phyloP scores from a whole-genome alignment of 2,888 invertebrate species.

The Apeira syringaria region DNA sequence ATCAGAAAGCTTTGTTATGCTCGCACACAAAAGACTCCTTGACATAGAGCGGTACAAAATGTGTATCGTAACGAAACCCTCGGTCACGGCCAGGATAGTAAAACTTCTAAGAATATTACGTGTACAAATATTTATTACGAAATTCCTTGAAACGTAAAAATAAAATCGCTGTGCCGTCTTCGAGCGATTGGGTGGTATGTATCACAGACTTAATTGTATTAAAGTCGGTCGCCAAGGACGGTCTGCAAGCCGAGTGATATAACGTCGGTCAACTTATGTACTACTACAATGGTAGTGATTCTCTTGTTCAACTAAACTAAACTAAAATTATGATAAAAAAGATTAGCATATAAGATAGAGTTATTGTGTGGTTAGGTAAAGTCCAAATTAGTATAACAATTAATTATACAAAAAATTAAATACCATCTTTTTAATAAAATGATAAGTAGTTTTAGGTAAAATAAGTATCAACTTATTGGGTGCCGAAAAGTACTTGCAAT shows the following conservation, averaged over 20 bases:
- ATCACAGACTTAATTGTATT: constrained; percentile 9
- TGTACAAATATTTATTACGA: constrained; percentile 4
- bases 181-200: constrained; percentile 3
- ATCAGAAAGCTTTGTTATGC: constrained; percentile 1
- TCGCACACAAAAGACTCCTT: constrained; percentile 1
- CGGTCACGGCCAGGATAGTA: constrained; percentile 14
- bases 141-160: constrained; percentile 5
- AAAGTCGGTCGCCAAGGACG: constrained; percentile 32
- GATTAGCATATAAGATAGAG: too few relatives aligned
- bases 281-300: too few relatives aligned
- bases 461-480: too few relatives aligned
- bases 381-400: too few relatives aligned
- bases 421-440: too few relatives aligned
- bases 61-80: constrained; percentile 14
- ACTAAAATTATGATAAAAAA: too few relatives aligned
- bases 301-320: too few relatives aligned
- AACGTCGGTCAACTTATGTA: constrained; percentile 11
- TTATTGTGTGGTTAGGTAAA: too few relatives aligned
- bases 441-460: too few relatives aligned
- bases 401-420: too few relatives aligned
- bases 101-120: constrained; percentile 12
- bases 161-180: constrained; percentile 4
- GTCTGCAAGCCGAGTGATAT: constrained; percentile 18
- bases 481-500: too few relatives aligned
- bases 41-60: constrained; percentile 9